Evolutionary conservation across 2,888 invertebrate species (phyloP).

Genomic region (Thecophora atra): DNA sequence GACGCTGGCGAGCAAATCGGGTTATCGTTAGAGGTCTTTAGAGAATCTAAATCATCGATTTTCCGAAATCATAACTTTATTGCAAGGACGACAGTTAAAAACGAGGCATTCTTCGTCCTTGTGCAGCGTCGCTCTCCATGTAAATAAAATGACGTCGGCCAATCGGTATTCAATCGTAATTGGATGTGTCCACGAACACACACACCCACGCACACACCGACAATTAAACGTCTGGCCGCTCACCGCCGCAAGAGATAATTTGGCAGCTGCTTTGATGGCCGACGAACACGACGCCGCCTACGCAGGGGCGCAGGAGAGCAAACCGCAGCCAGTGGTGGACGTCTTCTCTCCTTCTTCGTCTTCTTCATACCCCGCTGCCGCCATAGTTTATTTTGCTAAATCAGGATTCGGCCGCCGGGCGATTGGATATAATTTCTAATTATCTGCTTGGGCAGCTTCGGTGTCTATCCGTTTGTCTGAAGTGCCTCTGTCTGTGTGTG

Average conservation of each 20-base stretch:
- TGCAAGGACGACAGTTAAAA: no score
- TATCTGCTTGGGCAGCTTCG: slow-evolving; percentile 59
- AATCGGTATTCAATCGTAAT: slow-evolving; percentile 45
- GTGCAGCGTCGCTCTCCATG: no score
- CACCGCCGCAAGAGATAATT: slow-evolving; percentile 59
- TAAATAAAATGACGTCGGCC: no score
- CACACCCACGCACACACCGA: slow-evolving; percentile 50
- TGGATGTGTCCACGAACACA: slow-evolving; percentile 51
- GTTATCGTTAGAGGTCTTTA: no score
- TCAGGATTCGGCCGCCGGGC: slow-evolving; percentile 58
- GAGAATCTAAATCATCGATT: no score
- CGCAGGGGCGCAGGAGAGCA: neutral
- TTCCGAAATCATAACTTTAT: no score
- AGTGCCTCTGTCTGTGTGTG: slow-evolving; percentile 12
- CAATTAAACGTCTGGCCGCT: slow-evolving; percentile 33
- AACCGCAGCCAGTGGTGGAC: neutral
- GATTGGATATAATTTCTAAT: slow-evolving; percentile 65
- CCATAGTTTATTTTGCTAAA: slow-evolving; percentile 31
- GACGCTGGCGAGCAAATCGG: no score
- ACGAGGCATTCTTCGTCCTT: no score
- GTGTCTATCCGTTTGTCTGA: neutral
- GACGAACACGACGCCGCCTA: neutral
- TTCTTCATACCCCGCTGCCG: neutral
- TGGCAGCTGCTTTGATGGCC: slow-evolving; percentile 52
- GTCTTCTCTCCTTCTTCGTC: neutral